phyloP scores from a whole-genome alignment of 2,888 invertebrate genomes.

The Argyresthia goedartella region DNA sequence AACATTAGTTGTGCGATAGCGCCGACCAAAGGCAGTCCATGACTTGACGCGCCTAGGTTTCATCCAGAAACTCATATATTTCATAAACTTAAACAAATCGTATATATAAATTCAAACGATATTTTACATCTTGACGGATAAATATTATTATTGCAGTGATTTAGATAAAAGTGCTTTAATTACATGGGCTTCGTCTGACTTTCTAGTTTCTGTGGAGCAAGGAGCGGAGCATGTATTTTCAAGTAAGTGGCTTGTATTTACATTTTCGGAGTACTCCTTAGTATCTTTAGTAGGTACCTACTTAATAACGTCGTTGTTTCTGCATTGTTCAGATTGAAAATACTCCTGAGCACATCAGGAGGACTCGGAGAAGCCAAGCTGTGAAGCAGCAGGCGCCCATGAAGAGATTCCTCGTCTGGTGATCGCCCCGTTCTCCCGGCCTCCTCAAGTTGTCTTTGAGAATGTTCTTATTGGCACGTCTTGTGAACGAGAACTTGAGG shows the following conservation, averaged over 20 bases:
- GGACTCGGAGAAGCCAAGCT: constrained; percentile 39
- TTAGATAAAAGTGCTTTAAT: neutral
- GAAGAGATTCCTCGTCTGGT: constrained; percentile 65
- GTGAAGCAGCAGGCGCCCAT: constrained; percentile 31
- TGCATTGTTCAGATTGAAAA: constrained; percentile 50
- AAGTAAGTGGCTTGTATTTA: constrained; percentile 22
- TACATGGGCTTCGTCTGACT: neutral
- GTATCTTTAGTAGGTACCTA: too few species aligned
- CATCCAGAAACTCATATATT: too few species aligned
- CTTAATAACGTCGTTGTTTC: neutral
- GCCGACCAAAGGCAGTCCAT: too few species aligned
- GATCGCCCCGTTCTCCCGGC: constrained; percentile 76
- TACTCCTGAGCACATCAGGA: constrained; percentile 53
- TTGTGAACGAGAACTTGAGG: constrained; percentile 63
- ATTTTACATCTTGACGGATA: neutral
- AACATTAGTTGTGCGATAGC: too few species aligned
- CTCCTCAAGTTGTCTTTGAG: constrained; percentile 77
- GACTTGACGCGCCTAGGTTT: too few species aligned
- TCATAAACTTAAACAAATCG: too few species aligned
- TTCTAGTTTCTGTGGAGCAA: neutral
- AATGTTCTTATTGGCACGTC: constrained; percentile 72
- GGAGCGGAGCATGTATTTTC: constrained; percentile 43
- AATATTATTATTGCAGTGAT: neutral
- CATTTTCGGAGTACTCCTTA: neutral
- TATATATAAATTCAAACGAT: neutral